Conservation (phyloP, 2,797 vertebrate genomes). For the Tarsius wallacei region DNA sequence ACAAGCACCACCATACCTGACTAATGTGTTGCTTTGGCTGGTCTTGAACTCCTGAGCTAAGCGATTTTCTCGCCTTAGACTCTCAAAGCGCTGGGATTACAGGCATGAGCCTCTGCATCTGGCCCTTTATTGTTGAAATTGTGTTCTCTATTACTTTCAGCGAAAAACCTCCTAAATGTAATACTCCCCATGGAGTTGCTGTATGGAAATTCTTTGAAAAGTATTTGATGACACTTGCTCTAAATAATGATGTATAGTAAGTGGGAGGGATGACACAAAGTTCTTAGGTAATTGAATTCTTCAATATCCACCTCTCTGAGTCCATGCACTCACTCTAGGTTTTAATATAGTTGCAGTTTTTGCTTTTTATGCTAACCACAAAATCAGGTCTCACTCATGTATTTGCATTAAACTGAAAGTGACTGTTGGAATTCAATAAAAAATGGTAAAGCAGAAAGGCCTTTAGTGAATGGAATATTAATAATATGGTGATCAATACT, state of each 20-base stretch:
- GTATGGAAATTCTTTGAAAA: background rate
- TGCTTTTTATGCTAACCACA: background rate
- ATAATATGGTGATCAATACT: constrained; percentile 15
- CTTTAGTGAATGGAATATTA: background rate
- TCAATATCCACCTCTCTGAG: background rate
- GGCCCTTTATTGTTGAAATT: background rate
- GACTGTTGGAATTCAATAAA: constrained; percentile 8
- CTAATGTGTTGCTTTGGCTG: too few relatives aligned
- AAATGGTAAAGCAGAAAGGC: constrained; percentile 10
- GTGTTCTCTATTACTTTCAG: background rate
- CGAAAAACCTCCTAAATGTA: background rate
- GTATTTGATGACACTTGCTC: background rate
- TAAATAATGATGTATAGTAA: background rate
- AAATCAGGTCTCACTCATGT: background rate
- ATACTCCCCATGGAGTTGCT: background rate
- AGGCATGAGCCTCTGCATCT: too few relatives aligned
- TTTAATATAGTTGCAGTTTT: background rate
- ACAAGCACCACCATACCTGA: too few relatives aligned
- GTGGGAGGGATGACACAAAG: background rate
- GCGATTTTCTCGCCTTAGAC: too few relatives aligned
- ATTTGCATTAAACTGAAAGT: constrained; percentile 29
- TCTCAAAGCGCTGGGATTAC: too few relatives aligned
- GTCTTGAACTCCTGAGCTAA: too few relatives aligned
- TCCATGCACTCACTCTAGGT: background rate
- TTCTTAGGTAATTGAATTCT: background rate